phyloP scores from a whole-genome alignment of 2,113 vertebrate species.

The Zosterops japonicus region DNA sequence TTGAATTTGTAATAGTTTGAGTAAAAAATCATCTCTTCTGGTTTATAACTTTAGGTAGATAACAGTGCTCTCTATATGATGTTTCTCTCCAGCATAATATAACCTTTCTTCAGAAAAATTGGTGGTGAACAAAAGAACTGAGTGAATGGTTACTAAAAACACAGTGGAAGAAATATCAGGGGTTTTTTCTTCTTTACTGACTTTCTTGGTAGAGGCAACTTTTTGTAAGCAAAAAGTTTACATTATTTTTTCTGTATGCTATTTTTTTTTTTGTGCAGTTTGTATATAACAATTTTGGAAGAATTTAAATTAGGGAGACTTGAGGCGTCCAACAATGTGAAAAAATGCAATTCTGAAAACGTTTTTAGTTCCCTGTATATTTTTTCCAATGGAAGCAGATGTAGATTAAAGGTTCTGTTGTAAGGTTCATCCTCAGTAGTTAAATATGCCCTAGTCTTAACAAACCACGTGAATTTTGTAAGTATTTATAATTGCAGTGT shows the following conservation, averaged over 20 bases:
- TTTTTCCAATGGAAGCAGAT: background rate
- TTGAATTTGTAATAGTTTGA: background rate
- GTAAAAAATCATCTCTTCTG: background rate
- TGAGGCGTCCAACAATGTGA: background rate
- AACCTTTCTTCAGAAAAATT: background rate
- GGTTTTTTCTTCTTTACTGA: background rate
- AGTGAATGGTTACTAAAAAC: background rate
- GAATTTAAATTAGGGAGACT: background rate
- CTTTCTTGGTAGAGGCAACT: background rate
- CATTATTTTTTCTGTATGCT: background rate
- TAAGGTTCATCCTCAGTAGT: background rate
- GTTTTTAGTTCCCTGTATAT: background rate
- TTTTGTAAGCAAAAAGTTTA: too few relatives aligned
- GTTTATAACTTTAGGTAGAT: background rate
- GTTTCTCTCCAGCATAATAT: background rate
- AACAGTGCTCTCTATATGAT: background rate
- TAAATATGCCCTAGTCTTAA: background rate
- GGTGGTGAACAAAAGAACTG: background rate
- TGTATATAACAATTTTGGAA: background rate
- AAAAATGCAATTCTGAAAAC: background rate
- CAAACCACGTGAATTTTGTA: background rate
- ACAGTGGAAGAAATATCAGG: background rate
- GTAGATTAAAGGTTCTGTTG: background rate
- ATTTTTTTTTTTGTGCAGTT: background rate
- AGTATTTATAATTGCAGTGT: background rate